Base-by-base conservation (phyloP, 2,888 invertebrate genomes). In the Tholera decimalis region DNA sequence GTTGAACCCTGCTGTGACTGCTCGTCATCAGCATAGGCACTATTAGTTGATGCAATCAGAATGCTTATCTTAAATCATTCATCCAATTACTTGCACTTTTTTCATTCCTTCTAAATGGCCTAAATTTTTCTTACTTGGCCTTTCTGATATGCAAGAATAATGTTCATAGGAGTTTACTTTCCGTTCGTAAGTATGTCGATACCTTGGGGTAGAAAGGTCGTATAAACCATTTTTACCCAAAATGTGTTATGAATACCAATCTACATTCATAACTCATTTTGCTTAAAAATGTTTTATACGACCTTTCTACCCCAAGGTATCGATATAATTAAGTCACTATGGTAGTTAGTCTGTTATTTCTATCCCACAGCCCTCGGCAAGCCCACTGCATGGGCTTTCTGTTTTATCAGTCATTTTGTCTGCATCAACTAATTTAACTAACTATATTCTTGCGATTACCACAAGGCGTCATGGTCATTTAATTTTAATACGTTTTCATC, bases 391-490 rank as follows among this genome's bases (percentile, higher is more conserved):
- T 58, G 35, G 44, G 5, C 5, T 24, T 30, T 15, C 9, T 1
- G 11, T 18, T 26, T 20, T 2, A n/a, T 37, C 46, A 39, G 49
- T 30, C 72, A 72, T 49, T 72, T 44, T 50, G 63, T 30, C n/a
- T 37, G 73, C 43, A 67, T 50, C 46, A 71, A 62, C 33, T 61
- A 47, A 47, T 47, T 18, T 22, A 43, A 56, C 33, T 37, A 69
- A 30, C 44, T 65, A 60, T 20, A 39, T 26, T 47, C n/a, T 37
- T 50, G 18, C 64, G 33, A 63, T 63, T 44, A 73, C 67, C 67
- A 67, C 67, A 72, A 67, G 64, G 73, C 67, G 64, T 67, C 50
- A 72, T 50, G 67, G 73, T 72, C 24, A 50, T 61, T 35, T n/a
- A n/a, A n/a, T 69, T 47, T 11, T 22, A 13, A 47, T 41, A 35